phyloP scores from a whole-genome alignment of 1,140 invertebrate species.

The Eubasilissa regina region DNA sequence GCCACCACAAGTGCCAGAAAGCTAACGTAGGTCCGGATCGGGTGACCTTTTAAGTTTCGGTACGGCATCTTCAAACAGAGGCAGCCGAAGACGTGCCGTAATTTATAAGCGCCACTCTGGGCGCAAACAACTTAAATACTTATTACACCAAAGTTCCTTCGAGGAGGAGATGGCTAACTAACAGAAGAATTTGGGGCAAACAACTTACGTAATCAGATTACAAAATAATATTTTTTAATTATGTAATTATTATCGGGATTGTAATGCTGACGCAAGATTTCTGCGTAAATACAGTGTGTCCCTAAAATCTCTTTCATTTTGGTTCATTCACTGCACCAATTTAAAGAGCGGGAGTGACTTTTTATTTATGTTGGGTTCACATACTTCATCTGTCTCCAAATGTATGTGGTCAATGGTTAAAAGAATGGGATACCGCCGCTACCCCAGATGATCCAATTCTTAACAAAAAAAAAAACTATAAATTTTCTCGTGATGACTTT shows the following conservation, averaged over 20 bases:
- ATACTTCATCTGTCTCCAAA: no score
- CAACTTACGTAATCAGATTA: slow-evolving; percentile 34
- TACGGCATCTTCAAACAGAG: slow-evolving; percentile 4
- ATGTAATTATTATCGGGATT: slow-evolving; percentile 10
- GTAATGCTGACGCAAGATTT: background rate
- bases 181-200: slow-evolving; percentile 44
- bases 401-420: no score
- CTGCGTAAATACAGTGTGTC: no score
- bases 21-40: slow-evolving; percentile 16
- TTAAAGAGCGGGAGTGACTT: no score
- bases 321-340: no score
- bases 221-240: slow-evolving; percentile 30
- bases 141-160: slow-evolving; percentile 58
- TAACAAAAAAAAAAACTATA: no score
- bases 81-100: slow-evolving; percentile 38
- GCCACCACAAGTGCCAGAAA: background rate
- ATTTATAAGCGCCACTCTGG: slow-evolving; percentile 47
- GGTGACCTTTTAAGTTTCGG: slow-evolving; percentile 43
- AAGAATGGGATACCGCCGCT: no score
- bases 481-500: no score
- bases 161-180: slow-evolving; percentile 49
- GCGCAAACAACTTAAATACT: slow-evolving; percentile 59
- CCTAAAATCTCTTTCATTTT: no score
- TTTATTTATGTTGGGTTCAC: no score
- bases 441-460: no score